These are phyloP conservation scores for Cantharis flavilabris DNA, from an alignment of 2,888 invertebrate species.

Conservation along the genomic window DNA sequence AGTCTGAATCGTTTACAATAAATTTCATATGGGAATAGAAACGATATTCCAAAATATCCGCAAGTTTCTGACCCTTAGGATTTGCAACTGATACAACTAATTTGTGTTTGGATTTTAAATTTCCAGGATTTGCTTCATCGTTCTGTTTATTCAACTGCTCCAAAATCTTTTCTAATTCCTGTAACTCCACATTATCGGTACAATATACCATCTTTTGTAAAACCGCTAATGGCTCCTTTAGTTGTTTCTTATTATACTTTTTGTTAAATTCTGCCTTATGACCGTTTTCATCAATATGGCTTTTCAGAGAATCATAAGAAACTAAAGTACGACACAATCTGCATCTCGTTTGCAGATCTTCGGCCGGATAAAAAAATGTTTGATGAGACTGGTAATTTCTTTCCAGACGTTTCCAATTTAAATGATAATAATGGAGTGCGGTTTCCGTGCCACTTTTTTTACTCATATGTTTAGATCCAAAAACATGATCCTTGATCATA, in stretches of 20 bases:
- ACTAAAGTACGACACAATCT: constrained; percentile 1
- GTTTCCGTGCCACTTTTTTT: constrained; percentile 7
- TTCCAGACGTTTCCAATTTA: constrained; percentile 41
- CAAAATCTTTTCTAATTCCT: not conserved
- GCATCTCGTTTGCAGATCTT: not conserved
- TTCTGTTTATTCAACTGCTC: not conserved
- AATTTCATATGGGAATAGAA: constrained; percentile 11
- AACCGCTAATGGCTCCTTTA: not conserved
- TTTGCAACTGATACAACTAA: constrained; percentile 9
- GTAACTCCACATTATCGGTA: not conserved
- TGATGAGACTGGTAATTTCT: constrained; percentile 43
- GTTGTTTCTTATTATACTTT: not conserved
- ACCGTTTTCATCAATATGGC: constrained; percentile 5
- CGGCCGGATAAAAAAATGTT: constrained; percentile 40
- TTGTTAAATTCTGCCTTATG: constrained; percentile 7
- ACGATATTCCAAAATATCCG: constrained; percentile 14
- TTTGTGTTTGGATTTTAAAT: not conserved
- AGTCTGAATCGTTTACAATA: not conserved
- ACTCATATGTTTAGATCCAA: constrained; percentile 40
- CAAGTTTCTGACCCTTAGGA: constrained; percentile 8
- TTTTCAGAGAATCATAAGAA: not conserved
- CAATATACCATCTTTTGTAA: constrained; percentile 5
- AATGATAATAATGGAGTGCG: constrained; percentile 40
- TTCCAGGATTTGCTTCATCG: not conserved
- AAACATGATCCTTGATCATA: constrained; percentile 37